Evolutionary conservation across 2,888 invertebrate species (phyloP).

Genomic region (Athalia circularis): DNA sequence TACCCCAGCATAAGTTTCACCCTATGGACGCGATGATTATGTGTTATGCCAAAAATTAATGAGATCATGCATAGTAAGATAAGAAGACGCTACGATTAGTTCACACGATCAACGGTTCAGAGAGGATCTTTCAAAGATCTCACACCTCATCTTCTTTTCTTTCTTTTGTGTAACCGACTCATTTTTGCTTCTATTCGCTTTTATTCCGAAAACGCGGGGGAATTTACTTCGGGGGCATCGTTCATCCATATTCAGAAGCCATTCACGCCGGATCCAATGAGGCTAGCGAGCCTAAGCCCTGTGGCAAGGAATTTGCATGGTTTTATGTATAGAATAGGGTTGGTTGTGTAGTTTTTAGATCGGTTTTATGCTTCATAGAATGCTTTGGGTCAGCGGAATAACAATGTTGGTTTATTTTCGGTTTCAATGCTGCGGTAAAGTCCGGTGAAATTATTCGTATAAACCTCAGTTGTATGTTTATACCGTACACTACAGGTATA

Average conservation of each 20-base stretch:
- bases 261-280: conserved; percentile 33
- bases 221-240: conserved; percentile 18
- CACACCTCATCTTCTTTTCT: no score
- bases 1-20: conserved; percentile 19
- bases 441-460: no score
- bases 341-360: conserved; percentile 7
- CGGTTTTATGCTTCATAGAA: not conserved
- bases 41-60: no score
- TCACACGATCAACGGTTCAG: no score
- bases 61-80: no score
- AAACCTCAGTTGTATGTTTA: no score
- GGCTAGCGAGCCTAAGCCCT: conserved; percentile 30
- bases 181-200: conserved; percentile 12
- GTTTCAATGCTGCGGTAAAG: no score
- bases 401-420: not conserved
- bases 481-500: no score
- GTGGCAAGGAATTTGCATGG: conserved; percentile 36
- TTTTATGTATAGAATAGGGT: not conserved
- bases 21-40: not conserved
- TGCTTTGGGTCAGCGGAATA: not conserved
- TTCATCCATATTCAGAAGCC: conserved; percentile 37
- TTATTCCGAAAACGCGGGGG: conserved; percentile 1
- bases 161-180: no score
- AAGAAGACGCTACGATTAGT: no score
- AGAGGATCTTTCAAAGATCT: no score